Base-by-base conservation (phyloP, 2,888 invertebrate species). In the Pasiphila rectangulata region DNA sequence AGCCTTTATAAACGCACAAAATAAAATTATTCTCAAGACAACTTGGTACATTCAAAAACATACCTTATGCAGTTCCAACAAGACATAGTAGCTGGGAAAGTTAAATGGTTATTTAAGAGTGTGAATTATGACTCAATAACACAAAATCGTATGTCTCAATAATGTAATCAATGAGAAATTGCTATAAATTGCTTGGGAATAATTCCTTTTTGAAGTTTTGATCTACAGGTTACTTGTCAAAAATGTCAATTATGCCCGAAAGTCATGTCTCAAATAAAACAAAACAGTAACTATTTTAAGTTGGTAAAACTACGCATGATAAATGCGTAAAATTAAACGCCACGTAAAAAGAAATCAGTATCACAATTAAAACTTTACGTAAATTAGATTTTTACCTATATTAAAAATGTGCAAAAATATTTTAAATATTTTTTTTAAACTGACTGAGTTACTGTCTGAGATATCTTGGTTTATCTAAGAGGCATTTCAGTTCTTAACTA, bases 181-280 rank as follows among this genome's bases (percentile, higher is more conserved):
- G 47, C 37, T 56, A 50, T 59, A 64, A 60, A 24, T 12, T 4
- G 12, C 9, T 12, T 35, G 7, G 0, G 0, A 63, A 46, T 52
- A 59, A 59, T 47, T 43, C 4, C 41, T 10, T 27, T 36, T 36
- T 35, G 54, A 59, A 59, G 69, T 74, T 64, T 32, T 38, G 38
- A 45, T 45, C 15, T 19, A 38, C 57, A 72, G 72, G 71, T 71
- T 73, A 74, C 67, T 20, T 73, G 75, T 79, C 78, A 75, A 72
- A 75, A 71, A 67, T 70, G 37, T 30, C 30, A 38, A 38, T 13
- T n/a, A 9, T 5, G 10, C 9, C 10, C 9, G 3, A 4, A 15
- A 7, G 7, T 3, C 6, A 21, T 23, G 41, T n/a, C n/a, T n/a
- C n/a, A n/a, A n/a, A n/a, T n/a, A n/a, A n/a, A n/a, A n/a, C n/a